Conservation (phyloP, 2,797 vertebrate genomes). For the Sebastes trivittatus region DNA sequence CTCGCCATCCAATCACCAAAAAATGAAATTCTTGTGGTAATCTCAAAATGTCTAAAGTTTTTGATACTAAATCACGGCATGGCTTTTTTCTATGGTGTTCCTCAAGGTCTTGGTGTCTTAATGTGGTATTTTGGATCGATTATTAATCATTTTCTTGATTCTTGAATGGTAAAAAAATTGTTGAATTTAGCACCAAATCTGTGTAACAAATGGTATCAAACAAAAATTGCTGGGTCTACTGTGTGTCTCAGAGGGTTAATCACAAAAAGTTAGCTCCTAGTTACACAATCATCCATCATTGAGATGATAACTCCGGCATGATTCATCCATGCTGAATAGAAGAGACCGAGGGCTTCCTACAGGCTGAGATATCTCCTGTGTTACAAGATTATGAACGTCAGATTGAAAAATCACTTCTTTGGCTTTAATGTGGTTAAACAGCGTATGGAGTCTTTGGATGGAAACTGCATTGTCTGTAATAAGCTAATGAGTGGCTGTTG, state of each 20-base stretch:
- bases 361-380: background rate
- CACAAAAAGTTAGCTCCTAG: background rate
- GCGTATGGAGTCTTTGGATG: conserved; percentile 34
- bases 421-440: conserved; percentile 45
- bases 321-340: background rate
- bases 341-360: background rate
- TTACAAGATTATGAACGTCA: conserved; percentile 42
- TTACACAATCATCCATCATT: background rate
- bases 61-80: too few relatives aligned
- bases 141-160: too few relatives aligned
- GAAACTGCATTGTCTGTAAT: conserved; percentile 38
- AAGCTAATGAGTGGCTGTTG: conserved; percentile 30
- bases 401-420: conserved; percentile 53
- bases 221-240: too few relatives aligned
- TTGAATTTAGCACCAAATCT: too few relatives aligned
- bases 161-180: too few relatives aligned
- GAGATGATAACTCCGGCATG: background rate
- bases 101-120: too few relatives aligned
- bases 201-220: too few relatives aligned
- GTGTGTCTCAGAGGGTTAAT: background rate
- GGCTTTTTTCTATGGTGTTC: too few relatives aligned
- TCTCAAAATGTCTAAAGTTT: too few relatives aligned
- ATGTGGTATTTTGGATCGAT: too few relatives aligned
- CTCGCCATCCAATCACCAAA: too few relatives aligned
- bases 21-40: too few relatives aligned